These are phyloP conservation scores for Lophochroa leadbeateri DNA, from an alignment of 2,113 vertebrate genomes.

Conservation along the genomic window DNA sequence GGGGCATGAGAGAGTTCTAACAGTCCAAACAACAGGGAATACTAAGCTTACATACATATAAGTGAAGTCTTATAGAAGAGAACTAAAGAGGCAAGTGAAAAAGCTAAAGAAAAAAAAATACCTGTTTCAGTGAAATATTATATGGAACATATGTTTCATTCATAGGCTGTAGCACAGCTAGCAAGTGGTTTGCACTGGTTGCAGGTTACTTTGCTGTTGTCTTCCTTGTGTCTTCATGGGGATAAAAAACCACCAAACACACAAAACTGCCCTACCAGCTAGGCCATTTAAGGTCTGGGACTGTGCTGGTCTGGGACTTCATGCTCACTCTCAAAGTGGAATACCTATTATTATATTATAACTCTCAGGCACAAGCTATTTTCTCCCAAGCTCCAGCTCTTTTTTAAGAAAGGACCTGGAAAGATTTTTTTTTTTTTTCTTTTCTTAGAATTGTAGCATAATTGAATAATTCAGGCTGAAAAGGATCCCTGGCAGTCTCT, in stretches of 20 bases:
- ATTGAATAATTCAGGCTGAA: not conserved
- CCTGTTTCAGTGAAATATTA: not conserved
- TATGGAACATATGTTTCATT: not conserved
- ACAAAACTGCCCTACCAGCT: not conserved
- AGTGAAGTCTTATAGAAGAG: not conserved
- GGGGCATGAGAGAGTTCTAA: not conserved
- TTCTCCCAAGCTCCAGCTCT: not conserved
- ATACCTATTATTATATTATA: not conserved
- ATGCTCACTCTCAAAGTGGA: not conserved
- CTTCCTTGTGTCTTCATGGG: not conserved
- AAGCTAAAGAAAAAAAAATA: not conserved
- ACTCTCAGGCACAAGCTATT: not conserved
- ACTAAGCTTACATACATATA: not conserved
- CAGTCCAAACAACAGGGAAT: not conserved
- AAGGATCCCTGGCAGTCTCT: not conserved
- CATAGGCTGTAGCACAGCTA: accelerated
- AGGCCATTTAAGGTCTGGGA: not conserved
- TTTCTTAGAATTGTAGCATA: not conserved
- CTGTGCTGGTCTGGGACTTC: not conserved
- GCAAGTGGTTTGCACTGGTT: not conserved
- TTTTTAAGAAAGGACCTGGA: not conserved
- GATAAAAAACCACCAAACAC: not conserved
- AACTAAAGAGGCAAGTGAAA: not conserved
- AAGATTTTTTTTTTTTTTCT: not conserved
- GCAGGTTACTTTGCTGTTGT: not conserved